Evolutionary conservation across 2,113 vertebrate genomes (phyloP), one percentile per base, ranked within the genome.

Genomic region (Ascaphus truei): DNA sequence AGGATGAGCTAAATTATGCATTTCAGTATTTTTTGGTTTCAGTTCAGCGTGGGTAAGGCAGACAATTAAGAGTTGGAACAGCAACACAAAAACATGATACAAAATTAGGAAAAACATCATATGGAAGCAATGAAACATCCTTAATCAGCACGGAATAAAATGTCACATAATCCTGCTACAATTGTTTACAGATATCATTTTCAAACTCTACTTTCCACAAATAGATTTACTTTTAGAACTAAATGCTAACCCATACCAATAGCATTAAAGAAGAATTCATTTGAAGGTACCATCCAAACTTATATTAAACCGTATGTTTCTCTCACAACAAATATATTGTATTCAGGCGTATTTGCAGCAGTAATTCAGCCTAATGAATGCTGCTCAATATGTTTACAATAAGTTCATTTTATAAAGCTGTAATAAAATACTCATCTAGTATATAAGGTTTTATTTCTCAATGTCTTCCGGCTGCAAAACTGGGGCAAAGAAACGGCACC

Each of bases 71-170:
- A 20, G 37, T 20, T 55, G 63, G 50, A 55, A 43, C 16, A 43
- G 50, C 34, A 8, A 22, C 51, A 47, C 25, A 31, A 56, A 51
- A 55, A 1, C 18, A 56, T 33, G 11, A 57, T 7, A 48, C 7
- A 22, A 13, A 57, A 57, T 16, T 7, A 29, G n/a, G 16, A 18
- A 63, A 68, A 68, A 31, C 15, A 48, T 45, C 65, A 68, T 68
- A 68, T 68, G 65, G 65, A n/a, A 68, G 58, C 29, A 68, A 68
- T 68, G 58, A 57, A 23, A 7, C 15, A 68, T 67, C 41, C 39
- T 36, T 58, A 56, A 68, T 68, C 65, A 68, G 65, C 29, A 15
- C 15, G 12, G 30, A 68, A 57, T 56, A 26, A 68, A 68, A 68
- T 58, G 53, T 57, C 52, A 68, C 43, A 31, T 45, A 57, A 68